Conservation (phyloP, 2,888 invertebrate species). For the Sylvicola fuscatus region DNA sequence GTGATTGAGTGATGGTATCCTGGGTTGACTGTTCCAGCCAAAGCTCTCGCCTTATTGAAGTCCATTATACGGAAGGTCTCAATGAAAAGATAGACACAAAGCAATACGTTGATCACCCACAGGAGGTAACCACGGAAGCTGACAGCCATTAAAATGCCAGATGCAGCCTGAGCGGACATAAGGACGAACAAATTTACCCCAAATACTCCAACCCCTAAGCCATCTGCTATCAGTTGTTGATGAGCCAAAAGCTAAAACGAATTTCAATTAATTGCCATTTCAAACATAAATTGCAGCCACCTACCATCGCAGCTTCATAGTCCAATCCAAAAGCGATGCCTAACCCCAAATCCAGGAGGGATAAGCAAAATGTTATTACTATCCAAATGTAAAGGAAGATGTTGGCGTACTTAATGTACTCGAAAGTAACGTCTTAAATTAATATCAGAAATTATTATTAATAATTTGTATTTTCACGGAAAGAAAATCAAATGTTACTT, state of each 20-base stretch:
- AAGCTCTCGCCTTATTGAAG: conserved; percentile 5
- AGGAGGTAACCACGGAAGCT: conserved; percentile 26
- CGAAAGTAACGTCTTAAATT: conserved; percentile 15
- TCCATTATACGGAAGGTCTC: conserved; percentile 9
- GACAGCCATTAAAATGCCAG: conserved; percentile 21
- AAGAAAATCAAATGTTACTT: conserved; percentile 13
- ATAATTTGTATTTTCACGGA: no score
- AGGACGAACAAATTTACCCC: conserved; percentile 9
- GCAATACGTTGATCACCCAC: conserved; percentile 22
- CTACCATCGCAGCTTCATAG: conserved; percentile 14
- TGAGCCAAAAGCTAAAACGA: no score
- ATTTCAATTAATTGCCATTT: no score
- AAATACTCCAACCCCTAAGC: no score
- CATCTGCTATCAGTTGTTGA: no score
- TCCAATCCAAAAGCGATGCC: conserved; percentile 23
- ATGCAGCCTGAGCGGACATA: conserved; percentile 15
- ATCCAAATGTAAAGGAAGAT: conserved; percentile 18
- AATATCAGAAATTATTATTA: background rate
- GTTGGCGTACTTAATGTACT: conserved; percentile 12
- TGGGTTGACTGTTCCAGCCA: background rate
- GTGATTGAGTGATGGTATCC: background rate
- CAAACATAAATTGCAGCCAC: no score
- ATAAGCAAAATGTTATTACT: conserved; percentile 14
- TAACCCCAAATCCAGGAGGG: conserved; percentile 18
- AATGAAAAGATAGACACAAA: conserved; percentile 15